phyloP scores from a whole-genome alignment of 2,113 vertebrate species.

The Cynopterus brachyotis region DNA sequence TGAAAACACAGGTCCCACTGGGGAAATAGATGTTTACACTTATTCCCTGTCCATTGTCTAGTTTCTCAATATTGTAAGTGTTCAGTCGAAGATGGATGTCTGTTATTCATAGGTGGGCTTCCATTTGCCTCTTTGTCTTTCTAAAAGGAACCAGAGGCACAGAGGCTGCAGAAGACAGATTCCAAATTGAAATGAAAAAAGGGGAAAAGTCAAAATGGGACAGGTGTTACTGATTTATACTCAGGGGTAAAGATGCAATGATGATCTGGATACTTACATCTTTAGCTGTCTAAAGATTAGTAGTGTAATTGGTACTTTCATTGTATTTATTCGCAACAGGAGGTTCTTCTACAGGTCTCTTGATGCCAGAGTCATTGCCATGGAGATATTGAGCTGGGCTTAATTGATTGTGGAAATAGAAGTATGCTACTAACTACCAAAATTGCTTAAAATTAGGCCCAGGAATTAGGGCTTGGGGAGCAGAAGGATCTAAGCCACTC shows the following conservation, averaged over 20 bases:
- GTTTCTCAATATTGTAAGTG: background rate
- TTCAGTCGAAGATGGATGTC: background rate
- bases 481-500: background rate
- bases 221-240: background rate
- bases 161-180: background rate
- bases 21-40: background rate
- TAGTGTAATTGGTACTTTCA: background rate
- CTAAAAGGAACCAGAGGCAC: background rate
- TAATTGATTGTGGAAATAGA: slow-evolving; percentile 61
- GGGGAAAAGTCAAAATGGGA: background rate
- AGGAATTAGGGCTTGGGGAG: background rate
- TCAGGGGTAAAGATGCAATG: background rate
- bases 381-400: slow-evolving; percentile 62
- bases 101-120: background rate
- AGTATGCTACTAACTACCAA: slow-evolving; percentile 19
- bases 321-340: background rate
- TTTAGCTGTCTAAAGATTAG: background rate
- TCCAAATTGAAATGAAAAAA: background rate
- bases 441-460: slow-evolving; percentile 34
- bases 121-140: background rate
- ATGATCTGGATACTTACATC: background rate
- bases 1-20: background rate
- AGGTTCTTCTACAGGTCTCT: slow-evolving; percentile 38
- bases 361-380: slow-evolving; percentile 2
- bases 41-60: background rate